phyloP scores from a whole-genome alignment of 2,797 vertebrate genomes.

The Sebastes paucispinis region DNA sequence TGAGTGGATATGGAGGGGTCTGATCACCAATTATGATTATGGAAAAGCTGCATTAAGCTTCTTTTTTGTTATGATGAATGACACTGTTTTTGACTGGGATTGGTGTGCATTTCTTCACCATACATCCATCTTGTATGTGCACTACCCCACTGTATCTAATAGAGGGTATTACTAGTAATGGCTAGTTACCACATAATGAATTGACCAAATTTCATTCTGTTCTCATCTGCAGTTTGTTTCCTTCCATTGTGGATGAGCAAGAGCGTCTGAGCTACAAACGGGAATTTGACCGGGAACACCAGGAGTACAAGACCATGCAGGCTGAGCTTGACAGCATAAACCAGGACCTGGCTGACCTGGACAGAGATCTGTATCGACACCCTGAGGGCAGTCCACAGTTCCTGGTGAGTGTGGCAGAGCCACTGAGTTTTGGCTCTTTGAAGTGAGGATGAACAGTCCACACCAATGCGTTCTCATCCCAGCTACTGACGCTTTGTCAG shows the following conservation, averaged over 20 bases:
- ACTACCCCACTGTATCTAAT: neutral
- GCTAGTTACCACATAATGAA: neutral
- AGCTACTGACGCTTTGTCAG: too few relatives aligned
- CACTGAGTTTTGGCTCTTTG: neutral
- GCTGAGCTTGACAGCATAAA: slow-evolving; percentile 84
- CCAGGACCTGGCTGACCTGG: slow-evolving; percentile 75
- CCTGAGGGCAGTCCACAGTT: slow-evolving; percentile 83
- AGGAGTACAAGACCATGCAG: slow-evolving; percentile 86
- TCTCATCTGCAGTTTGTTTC: slow-evolving; percentile 76
- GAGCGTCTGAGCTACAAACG: slow-evolving; percentile 83
- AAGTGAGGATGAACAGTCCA: neutral
- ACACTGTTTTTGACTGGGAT: neutral
- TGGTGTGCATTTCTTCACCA: neutral
- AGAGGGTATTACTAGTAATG: neutral
- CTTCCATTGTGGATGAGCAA: slow-evolving; percentile 79
- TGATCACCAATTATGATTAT: neutral
- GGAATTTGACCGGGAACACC: slow-evolving; percentile 85
- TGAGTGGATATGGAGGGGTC: slow-evolving; percentile 58
- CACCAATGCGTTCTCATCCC: neutral
- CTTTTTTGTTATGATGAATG: neutral
- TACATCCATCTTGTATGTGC: neutral
- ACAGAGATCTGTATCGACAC: slow-evolving; percentile 79
- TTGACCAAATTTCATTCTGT: neutral
- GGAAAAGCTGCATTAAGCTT: neutral
- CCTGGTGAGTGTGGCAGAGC: slow-evolving; percentile 72